phyloP scores from a whole-genome alignment of 2,113 vertebrate genomes.

The Prunella fulvescens region DNA sequence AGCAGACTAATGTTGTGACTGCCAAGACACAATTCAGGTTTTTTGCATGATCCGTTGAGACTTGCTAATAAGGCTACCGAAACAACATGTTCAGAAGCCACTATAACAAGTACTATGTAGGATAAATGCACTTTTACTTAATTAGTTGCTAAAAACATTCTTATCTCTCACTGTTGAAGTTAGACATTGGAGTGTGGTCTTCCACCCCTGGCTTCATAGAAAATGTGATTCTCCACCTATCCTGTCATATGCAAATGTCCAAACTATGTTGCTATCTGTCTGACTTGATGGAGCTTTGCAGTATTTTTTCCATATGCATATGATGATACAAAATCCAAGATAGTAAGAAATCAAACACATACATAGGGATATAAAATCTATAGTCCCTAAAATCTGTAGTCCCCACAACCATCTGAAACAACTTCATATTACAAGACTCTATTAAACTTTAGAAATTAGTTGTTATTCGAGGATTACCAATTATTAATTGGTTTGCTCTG shows the following conservation, averaged over 20 bases:
- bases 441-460: neutral
- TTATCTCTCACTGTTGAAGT: neutral
- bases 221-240: neutral
- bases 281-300: neutral
- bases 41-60: conserved; percentile 5
- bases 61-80: neutral
- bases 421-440: neutral
- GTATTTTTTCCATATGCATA: neutral
- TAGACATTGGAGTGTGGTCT: neutral
- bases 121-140: neutral
- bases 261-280: neutral
- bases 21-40: neutral
- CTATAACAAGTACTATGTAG: neutral
- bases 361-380: neutral
- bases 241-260: neutral
- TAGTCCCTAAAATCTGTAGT: neutral
- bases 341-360: neutral
- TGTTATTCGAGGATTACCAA: neutral
- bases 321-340: neutral
- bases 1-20: conserved; percentile 7
- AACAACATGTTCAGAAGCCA: neutral
- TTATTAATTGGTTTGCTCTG: neutral
- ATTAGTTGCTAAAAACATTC: neutral
- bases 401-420: neutral
- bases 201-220: neutral